Base-by-base conservation (phyloP, 2,888 invertebrate genomes). In the Trachelus tabidus region DNA sequence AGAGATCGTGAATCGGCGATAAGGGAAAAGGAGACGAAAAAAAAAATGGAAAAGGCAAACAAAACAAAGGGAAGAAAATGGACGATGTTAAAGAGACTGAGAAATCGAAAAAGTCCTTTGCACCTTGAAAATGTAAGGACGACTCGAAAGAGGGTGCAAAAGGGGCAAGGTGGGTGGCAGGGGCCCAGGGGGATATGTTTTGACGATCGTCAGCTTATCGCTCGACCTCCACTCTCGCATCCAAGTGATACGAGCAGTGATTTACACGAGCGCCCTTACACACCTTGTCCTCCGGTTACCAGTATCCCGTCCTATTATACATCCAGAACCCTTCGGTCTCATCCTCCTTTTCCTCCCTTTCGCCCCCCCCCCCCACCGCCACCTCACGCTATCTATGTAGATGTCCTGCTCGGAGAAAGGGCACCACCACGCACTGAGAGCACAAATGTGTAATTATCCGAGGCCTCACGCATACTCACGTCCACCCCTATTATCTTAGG, bases 391-490 rank as follows among this genome's bases (percentile, higher is more conserved):
- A 74, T 74, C 74, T 74, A 69, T 35, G 68, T 76, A 73, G 79
- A 76, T 69, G 34, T 74, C 76, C 56, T 76, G 76, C 76, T 71
- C 73, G 40, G 77, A 68, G 79, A 82, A 80, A 83, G 77, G 37
- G 76, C 77, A 81, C 33, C 71, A 71, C 71, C 83, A 77, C 79
- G 81, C 83, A 83, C 83, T 81, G 84, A 83, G 81, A 34, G 75
- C 73, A 69, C 81, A 79, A 75, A 76, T 75, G 83, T 81, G 83
- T 87, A 88, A 88, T 88, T 85, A 87, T 86, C 81, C 81, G 78
- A 77, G 80, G 82, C 78, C 56, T 79, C 78, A 82, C 82, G 84
- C 83, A 78, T 71, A 83, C 83, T 82, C 82, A 81, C 84, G 82
- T 83, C 79, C 80, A 77, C 77, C 78, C 78, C 78, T 82, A 84